Conservation (phyloP, 2,113 vertebrate genomes). For the Nannospalax galili region DNA sequence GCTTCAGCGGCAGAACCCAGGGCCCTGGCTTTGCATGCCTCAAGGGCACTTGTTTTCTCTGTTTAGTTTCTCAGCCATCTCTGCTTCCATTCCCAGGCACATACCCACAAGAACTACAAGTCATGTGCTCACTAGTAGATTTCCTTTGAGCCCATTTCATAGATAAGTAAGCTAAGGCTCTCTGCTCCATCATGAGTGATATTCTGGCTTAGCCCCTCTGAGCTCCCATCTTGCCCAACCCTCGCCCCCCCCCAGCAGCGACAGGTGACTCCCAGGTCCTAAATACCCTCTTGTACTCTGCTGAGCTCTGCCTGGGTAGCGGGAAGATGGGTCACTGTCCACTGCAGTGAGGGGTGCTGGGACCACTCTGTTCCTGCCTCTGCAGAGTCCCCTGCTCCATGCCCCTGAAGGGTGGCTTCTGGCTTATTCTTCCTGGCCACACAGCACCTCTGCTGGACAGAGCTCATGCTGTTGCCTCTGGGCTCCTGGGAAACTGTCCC, state of each 20-base stretch:
- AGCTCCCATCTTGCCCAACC: background rate
- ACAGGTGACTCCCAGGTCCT: background rate
- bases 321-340: too few species aligned
- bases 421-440: background rate
- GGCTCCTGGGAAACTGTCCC: background rate
- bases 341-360: accelerated
- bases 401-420: background rate
- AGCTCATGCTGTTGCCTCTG: background rate
- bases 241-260: background rate
- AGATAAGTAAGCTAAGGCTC: background rate
- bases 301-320: background rate
- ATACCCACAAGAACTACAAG: too few species aligned
- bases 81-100: too few species aligned
- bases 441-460: background rate
- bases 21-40: background rate
- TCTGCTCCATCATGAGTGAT: background rate
- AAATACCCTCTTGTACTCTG: background rate
- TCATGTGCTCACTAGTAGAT: background rate
- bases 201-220: background rate
- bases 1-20: background rate
- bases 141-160: background rate
- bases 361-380: background rate
- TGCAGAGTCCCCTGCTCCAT: background rate
- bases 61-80: background rate
- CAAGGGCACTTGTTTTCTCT: background rate